These are phyloP conservation scores for Brevimyrus niger DNA, from an alignment of 2,113 vertebrate species.

Conservation along the genomic window DNA sequence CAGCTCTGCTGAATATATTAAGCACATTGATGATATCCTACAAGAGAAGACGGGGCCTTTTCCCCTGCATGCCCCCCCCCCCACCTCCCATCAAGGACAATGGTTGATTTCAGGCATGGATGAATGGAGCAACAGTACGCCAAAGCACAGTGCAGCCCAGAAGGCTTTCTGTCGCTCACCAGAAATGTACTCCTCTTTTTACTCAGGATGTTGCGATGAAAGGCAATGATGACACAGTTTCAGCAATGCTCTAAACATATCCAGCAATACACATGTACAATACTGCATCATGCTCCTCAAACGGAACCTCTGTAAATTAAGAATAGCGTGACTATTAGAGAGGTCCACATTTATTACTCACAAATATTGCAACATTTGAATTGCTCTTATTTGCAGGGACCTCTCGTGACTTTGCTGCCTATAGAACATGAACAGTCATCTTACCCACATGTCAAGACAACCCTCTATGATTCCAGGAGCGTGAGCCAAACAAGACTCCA, in stretches of 20 bases:
- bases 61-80: no score
- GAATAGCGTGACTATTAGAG: no score
- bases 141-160: constrained; percentile 8
- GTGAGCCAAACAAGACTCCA: neutral
- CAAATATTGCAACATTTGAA: neutral
- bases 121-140: constrained; percentile 10
- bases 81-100: constrained; percentile 8
- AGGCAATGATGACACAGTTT: neutral
- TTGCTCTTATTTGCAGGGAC: neutral
- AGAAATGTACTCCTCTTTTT: neutral
- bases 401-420: neutral
- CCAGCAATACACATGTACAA: neutral
- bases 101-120: constrained; percentile 14
- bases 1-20: constrained; percentile 14
- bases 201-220: constrained; percentile 5
- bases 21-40: constrained; percentile 3
- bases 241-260: neutral
- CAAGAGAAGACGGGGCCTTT: neutral
- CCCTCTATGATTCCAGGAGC: neutral
- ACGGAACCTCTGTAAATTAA: neutral
- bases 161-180: neutral
- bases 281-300: neutral
- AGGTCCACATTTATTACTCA: neutral
- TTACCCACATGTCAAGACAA: neutral
- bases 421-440: neutral